A percentile compares a stretch with the other conserved stretches of the same genome.
Evolutionary conservation across 2,888 invertebrate species (phyloP).

Genomic region (Vanessa cardui): DNA sequence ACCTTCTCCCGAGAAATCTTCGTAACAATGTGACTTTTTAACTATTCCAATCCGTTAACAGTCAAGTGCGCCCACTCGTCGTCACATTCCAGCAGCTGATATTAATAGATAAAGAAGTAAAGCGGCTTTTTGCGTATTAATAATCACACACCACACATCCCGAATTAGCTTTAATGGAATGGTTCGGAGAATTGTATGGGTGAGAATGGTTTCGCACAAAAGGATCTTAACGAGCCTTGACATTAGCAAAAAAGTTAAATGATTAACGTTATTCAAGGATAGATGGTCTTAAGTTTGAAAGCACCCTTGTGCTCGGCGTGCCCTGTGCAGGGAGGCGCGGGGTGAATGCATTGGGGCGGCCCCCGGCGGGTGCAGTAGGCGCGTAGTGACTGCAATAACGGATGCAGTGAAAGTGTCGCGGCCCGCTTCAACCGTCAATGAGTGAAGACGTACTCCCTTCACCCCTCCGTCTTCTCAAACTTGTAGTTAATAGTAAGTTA

Average conservation of each 20-base stretch:
- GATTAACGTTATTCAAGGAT: conserved; percentile 42
- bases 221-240: conserved; percentile 5
- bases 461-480: conserved; percentile 79
- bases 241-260: conserved; percentile 31
- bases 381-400: conserved; percentile 82
- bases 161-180: not conserved
- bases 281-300: conserved; percentile 66
- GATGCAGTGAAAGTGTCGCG: conserved; percentile 82
- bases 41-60: conserved; percentile 31
- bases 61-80: conserved; percentile 29
- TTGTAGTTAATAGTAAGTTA: conserved; percentile 74
- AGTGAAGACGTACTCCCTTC: conserved; percentile 80
- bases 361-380: conserved; percentile 71
- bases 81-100: conserved; percentile 27
- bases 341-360: conserved; percentile 77
- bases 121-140: not conserved
- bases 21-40: conserved; percentile 31
- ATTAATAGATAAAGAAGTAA: conserved; percentile 5
- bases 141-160: not conserved
- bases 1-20: conserved; percentile 33
- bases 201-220: not conserved
- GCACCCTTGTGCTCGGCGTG: conserved; percentile 67
- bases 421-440: conserved; percentile 82
- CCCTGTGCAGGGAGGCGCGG: conserved; percentile 68
- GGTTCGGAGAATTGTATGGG: not conserved